These are phyloP conservation scores for Cyprinella venusta DNA, from an alignment of 2,797 vertebrate genomes.

Conservation along the genomic window DNA sequence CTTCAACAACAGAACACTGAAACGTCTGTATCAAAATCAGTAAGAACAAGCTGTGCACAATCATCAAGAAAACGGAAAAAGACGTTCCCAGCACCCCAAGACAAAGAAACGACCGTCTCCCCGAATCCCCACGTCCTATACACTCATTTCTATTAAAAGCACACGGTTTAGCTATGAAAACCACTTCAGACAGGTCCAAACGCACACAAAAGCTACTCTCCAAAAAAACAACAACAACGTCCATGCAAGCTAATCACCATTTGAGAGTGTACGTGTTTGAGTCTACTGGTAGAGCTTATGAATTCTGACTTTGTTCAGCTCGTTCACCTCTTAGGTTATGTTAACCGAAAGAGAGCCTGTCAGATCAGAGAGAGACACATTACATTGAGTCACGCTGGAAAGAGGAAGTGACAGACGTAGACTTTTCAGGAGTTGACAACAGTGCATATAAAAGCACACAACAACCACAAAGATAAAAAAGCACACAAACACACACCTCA, in stretches of 20 bases:
- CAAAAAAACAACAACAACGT: conserved; percentile 79
- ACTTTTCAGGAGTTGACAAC: conserved; percentile 67
- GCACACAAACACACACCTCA: conserved; percentile 69
- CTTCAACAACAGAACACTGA: conserved; percentile 77
- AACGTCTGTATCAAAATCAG: conserved; percentile 55
- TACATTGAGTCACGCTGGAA: conserved; percentile 77
- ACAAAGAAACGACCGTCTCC: conserved; percentile 74
- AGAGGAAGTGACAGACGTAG: conserved; percentile 70
- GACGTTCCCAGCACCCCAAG: conserved; percentile 65
- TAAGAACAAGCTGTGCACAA: conserved; percentile 86
- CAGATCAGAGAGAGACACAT: conserved; percentile 99
- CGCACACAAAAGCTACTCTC: conserved; percentile 77
- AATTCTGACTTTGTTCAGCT: conserved; percentile 92
- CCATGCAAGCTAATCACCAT: conserved; percentile 99
- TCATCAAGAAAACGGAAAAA: conserved; percentile 72
- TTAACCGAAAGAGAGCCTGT: conserved; percentile 98
- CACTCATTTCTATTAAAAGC: conserved; percentile 85
- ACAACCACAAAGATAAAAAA: conserved; percentile 57
- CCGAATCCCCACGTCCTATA: conserved; percentile 73
- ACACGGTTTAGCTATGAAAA: conserved; percentile 99
- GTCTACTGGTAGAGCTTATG: conserved; percentile 93
- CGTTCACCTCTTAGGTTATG: conserved; percentile 96
- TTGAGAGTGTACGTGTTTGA: conserved; percentile 93
- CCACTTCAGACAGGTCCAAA: conserved; percentile 96
- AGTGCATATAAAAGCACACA: conserved; percentile 42